A percentile compares a stretch with the other conserved stretches of the same genome.
These are phyloP conservation scores for Chromis chromis DNA, from an alignment of 2,797 vertebrate genomes.

Conservation along the genomic window DNA sequence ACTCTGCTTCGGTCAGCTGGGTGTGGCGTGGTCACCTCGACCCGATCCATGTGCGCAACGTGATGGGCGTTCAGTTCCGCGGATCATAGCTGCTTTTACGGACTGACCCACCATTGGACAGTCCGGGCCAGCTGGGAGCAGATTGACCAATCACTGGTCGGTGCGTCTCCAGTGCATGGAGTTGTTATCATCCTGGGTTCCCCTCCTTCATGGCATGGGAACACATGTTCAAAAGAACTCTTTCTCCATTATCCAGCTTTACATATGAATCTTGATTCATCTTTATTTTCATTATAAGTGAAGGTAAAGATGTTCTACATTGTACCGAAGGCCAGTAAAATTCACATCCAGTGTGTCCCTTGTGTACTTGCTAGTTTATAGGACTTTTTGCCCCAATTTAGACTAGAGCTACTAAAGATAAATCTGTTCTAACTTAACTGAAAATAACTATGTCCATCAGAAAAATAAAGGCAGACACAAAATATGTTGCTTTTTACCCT, in stretches of 20 bases:
- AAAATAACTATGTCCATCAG: background rate
- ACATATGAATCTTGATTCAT: too few relatives aligned
- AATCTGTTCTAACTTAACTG: background rate
- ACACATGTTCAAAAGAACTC: background rate
- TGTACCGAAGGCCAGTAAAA: background rate
- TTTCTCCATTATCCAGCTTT: too few relatives aligned
- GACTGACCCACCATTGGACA: conserved; percentile 70
- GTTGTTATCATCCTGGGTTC: conserved; percentile 17
- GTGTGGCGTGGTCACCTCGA: conserved; percentile 78
- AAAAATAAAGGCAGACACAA: background rate
- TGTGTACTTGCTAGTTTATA: background rate
- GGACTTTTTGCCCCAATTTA: background rate
- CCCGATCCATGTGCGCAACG: conserved; percentile 80
- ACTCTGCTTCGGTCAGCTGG: conserved; percentile 56
- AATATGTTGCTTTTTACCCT: background rate
- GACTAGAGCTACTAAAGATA: background rate
- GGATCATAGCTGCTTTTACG: conserved; percentile 62
- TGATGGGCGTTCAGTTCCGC: conserved; percentile 65
- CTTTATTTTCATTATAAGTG: background rate
- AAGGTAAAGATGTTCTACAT: background rate
- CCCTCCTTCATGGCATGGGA: background rate
- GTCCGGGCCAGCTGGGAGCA: background rate
- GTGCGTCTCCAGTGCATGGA: conserved; percentile 63
- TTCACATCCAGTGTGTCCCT: background rate
- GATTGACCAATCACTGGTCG: conserved; percentile 66